These are phyloP conservation scores for Muscicapa striata DNA, from an alignment of 2,797 vertebrate species.

Conservation along the genomic window DNA sequence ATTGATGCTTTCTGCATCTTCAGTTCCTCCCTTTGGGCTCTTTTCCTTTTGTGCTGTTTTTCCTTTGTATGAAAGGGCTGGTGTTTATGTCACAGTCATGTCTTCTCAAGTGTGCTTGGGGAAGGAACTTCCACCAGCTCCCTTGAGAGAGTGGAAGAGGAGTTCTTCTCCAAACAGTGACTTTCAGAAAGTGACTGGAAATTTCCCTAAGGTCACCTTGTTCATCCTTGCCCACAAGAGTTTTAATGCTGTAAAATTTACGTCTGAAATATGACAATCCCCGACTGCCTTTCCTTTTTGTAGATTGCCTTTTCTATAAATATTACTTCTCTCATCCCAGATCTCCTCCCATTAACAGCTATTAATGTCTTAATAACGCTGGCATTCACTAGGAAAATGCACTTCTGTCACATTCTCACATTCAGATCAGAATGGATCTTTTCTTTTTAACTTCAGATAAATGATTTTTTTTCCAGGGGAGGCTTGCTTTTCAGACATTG, in stretches of 20 bases:
- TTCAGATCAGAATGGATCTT: not conserved
- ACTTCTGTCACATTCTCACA: slow-evolving; percentile 14
- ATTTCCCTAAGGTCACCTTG: slow-evolving; percentile 22
- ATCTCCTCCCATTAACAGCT: not conserved
- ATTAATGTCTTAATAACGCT: slow-evolving; percentile 23
- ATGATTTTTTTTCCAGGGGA: not conserved
- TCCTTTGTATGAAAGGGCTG: not conserved
- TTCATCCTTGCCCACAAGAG: not conserved
- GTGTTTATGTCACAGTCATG: not conserved
- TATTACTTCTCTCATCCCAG: not conserved
- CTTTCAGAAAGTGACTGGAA: slow-evolving; percentile 3
- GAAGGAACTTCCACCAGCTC: not conserved
- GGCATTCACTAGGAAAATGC: slow-evolving; percentile 25
- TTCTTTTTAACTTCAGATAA: not conserved
- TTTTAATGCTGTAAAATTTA: not conserved
- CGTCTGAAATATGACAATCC: not conserved
- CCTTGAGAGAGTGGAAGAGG: not conserved
- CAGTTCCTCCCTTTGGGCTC: not conserved
- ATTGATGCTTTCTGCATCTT: not conserved
- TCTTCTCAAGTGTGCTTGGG: not conserved
- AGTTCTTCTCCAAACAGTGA: not conserved
- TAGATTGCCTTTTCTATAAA: not conserved
- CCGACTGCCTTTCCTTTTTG: not conserved
- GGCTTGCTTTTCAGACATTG: slow-evolving; percentile 29
- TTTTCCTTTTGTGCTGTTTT: not conserved